phyloP scores from a whole-genome alignment of 2,113 vertebrate genomes.

The Microtus pennsylvanicus region DNA sequence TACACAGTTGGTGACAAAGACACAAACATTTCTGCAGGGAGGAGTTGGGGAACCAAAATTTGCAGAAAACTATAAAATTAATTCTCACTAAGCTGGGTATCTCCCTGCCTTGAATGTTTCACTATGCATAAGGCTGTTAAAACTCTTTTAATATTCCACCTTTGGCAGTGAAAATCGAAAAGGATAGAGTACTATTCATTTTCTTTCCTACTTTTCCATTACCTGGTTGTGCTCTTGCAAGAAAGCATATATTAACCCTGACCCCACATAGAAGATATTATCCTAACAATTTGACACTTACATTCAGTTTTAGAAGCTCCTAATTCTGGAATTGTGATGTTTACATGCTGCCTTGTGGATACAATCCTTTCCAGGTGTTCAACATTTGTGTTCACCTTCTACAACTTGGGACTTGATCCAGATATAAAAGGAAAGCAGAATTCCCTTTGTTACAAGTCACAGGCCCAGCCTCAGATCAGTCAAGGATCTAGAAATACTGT shows the following conservation, averaged over 20 bases:
- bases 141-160: slow-evolving; percentile 52
- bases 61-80: slow-evolving; percentile 48
- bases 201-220: background rate
- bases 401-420: background rate
- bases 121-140: background rate
- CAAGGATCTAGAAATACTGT: background rate
- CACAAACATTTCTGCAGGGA: background rate
- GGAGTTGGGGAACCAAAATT: background rate
- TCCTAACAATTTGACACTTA: background rate
- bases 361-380: background rate
- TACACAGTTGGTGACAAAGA: slow-evolving; percentile 20
- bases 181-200: background rate
- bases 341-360: background rate
- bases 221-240: background rate
- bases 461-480: background rate
- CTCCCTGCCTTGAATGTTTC: slow-evolving; percentile 41
- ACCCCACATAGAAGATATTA: background rate
- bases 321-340: background rate
- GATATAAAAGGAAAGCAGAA: background rate
- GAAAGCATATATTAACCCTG: background rate
- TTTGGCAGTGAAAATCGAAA: slow-evolving; percentile 2
- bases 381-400: background rate
- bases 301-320: background rate
- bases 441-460: background rate
- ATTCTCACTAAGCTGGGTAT: slow-evolving; percentile 21